Evolutionary conservation across 2,113 vertebrate species (phyloP).

Genomic region (Caloenas nicobarica): DNA sequence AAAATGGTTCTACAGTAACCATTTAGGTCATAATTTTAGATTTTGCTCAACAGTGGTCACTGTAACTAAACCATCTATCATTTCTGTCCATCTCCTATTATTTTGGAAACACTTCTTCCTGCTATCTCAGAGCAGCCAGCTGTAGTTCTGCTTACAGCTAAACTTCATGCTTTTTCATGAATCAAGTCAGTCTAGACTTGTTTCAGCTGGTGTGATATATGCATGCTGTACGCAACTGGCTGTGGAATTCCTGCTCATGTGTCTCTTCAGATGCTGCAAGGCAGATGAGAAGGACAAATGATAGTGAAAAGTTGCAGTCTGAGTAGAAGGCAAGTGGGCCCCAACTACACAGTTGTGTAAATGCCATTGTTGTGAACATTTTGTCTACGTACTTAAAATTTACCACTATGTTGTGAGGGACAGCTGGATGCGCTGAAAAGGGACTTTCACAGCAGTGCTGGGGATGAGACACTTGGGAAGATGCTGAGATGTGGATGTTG

Average conservation of each 20-base stretch:
- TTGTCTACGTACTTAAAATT: not conserved
- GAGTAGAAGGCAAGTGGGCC: not conserved
- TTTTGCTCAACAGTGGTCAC: not conserved
- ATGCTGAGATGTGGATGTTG: not conserved
- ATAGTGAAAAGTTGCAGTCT: not conserved
- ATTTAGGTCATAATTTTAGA: not conserved
- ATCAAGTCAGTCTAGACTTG: not conserved
- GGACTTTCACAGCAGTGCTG: not conserved
- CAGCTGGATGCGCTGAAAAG: not conserved
- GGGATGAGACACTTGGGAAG: fast-evolving
- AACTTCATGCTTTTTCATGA: not conserved
- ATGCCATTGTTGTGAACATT: not conserved
- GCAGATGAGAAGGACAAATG: not conserved
- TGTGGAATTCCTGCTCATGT: not conserved
- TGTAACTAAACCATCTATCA: not conserved
- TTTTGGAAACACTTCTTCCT: not conserved
- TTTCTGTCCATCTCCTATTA: not conserved
- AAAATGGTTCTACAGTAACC: not conserved
- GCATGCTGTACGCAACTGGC: not conserved
- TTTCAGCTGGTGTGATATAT: not conserved
- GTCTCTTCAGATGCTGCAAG: not conserved
- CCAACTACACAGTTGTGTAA: not conserved
- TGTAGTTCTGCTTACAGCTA: not conserved
- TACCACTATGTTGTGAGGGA: fast-evolving
- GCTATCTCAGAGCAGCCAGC: not conserved